Percentiles rank a stretch among this genome's conserved stretches.
phyloP scores from a whole-genome alignment of 2,797 vertebrate genomes.

The Tokudaia tokunoshimensis region DNA sequence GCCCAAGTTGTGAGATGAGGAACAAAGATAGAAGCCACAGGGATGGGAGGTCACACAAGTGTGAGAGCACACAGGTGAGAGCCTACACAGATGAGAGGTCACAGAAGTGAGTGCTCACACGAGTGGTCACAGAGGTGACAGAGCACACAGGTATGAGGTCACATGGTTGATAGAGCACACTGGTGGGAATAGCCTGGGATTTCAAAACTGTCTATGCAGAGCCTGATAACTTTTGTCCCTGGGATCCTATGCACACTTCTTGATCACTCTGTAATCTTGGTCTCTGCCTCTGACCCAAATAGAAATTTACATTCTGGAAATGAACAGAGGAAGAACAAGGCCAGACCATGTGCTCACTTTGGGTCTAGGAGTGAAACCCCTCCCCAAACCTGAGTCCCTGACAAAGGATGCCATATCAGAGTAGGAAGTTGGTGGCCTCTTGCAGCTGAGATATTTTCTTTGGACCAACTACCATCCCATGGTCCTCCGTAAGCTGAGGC shows the following conservation, averaged over 20 bases:
- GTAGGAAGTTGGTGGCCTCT: neutral
- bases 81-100: too few species aligned
- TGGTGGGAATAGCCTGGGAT: neutral
- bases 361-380: too few species aligned
- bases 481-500: neutral
- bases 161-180: too few species aligned
- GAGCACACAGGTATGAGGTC: too few species aligned
- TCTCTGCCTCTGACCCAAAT: neutral
- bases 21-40: neutral
- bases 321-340: neutral
- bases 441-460: neutral
- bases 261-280: neutral
- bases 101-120: too few species aligned
- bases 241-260: accelerated
- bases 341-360: neutral
- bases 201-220: neutral
- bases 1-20: neutral
- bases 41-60: neutral
- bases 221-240: neutral
- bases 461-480: accelerated
- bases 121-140: too few species aligned
- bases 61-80: too few species aligned
- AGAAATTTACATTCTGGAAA: neutral
- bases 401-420: neutral
- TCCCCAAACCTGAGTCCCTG: too few species aligned